These are phyloP conservation scores for Drosophila parvula DNA, from an alignment of 1,140 invertebrate genomes.

Conservation along the genomic window DNA sequence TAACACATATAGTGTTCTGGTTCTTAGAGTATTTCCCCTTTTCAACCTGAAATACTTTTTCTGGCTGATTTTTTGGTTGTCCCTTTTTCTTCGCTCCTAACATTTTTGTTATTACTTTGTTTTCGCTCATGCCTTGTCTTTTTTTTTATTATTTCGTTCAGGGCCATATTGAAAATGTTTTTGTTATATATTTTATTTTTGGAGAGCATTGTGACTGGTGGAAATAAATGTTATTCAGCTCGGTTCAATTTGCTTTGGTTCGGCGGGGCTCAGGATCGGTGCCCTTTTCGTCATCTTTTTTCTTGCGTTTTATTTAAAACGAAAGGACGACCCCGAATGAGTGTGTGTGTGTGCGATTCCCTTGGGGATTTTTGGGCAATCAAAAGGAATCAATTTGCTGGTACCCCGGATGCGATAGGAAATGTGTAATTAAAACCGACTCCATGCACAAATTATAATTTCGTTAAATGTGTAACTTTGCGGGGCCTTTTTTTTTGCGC, in stretches of 20 bases:
- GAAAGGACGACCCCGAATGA: not conserved
- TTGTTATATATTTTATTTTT: not conserved
- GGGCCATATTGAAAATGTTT: constrained; percentile 25
- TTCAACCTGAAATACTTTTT: not conserved
- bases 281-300: not conserved
- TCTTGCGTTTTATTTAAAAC: constrained; percentile 5
- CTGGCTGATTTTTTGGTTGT: not conserved
- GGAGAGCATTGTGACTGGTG: constrained; percentile 11
- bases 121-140: not conserved
- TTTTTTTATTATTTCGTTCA: not conserved
- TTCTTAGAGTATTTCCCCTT: not conserved
- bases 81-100: not conserved
- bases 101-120: constrained; percentile 6
- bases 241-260: constrained; percentile 1
- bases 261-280: not conserved
- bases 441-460: constrained; percentile 47
- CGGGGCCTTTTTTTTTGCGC: not conserved
- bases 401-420: constrained; percentile 34
- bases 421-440: constrained; percentile 71
- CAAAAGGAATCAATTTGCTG: constrained; percentile 68
- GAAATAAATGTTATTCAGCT: constrained; percentile 36
- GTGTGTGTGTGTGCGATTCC: constrained; percentile 9
- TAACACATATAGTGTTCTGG: not conserved
- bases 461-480: constrained; percentile 48
- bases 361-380: constrained; percentile 58